A percentile compares a stretch with the other conserved stretches of the same genome.
Conservation (phyloP, 1,140 invertebrate species). For the Aphis gossypii region DNA sequence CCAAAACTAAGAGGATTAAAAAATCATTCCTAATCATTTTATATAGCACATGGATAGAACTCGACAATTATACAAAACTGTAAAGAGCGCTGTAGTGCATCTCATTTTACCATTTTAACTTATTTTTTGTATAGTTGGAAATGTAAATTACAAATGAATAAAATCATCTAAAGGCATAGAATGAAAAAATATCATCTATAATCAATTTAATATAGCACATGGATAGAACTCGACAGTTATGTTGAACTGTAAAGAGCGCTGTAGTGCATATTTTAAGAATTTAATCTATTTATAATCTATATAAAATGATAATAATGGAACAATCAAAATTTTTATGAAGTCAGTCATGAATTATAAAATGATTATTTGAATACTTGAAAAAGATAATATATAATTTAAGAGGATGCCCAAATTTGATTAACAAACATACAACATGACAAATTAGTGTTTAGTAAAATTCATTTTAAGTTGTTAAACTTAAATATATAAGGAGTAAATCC, state of each 20-base stretch:
- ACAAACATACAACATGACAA: too few relatives aligned
- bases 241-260: neutral
- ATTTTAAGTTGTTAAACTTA: too few relatives aligned
- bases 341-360: too few relatives aligned
- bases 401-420: too few relatives aligned
- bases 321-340: too few relatives aligned
- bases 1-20: neutral
- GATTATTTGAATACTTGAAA: too few relatives aligned
- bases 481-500: too few relatives aligned
- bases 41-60: slow-evolving; percentile 50
- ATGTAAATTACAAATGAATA: neutral
- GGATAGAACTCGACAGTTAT: slow-evolving; percentile 47
- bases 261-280: too few relatives aligned
- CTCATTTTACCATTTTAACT: neutral
- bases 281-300: too few relatives aligned
- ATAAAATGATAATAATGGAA: too few relatives aligned
- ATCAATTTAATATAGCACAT: slow-evolving; percentile 28
- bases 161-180: neutral
- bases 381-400: too few relatives aligned
- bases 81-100: slow-evolving; percentile 53
- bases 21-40: neutral
- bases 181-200: neutral
- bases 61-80: neutral
- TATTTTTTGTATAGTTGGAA: neutral
- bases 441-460: too few relatives aligned